Percentiles rank a stretch among this genome's conserved stretches.
phyloP scores from a whole-genome alignment of 1,140 invertebrate genomes.

The Ephestia elutella region DNA sequence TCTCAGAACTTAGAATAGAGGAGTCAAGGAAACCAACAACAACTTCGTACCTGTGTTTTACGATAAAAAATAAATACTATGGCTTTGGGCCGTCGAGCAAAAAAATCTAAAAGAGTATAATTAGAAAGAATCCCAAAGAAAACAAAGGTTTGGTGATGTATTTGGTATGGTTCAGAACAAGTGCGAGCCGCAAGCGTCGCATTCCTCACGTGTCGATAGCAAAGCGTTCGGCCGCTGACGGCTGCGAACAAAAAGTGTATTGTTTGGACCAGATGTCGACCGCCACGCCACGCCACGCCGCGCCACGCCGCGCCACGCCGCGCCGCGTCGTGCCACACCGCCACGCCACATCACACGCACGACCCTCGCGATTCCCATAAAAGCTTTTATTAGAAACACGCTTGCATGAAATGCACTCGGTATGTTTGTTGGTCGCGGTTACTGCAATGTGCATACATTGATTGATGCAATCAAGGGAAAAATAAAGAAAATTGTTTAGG shows the following conservation, averaged over 20 bases:
- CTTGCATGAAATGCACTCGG: not conserved
- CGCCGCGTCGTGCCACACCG: not conserved
- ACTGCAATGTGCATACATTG: not conserved
- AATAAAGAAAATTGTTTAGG: too few relatives aligned
- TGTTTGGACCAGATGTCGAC: not conserved
- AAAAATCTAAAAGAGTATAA: not conserved
- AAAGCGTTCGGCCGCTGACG: not conserved
- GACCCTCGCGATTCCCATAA: not conserved
- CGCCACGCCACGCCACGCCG: not conserved
- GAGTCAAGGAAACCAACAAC: too few relatives aligned
- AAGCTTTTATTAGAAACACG: constrained; percentile 10
- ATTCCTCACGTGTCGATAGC: not conserved
- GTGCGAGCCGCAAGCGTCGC: not conserved
- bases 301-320: not conserved
- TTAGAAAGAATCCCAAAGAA: not conserved
- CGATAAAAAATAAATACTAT: too few relatives aligned
- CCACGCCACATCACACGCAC: not conserved
- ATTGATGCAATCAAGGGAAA: not conserved
- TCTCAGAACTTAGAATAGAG: too few relatives aligned
- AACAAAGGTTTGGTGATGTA: not conserved
- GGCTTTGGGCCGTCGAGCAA: too few relatives aligned
- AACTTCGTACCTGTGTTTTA: too few relatives aligned
- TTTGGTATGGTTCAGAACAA: not conserved
- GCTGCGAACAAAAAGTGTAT: not conserved
- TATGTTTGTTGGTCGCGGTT: not conserved